Evolutionary conservation across 1,140 invertebrate species (phyloP).

Genomic region (Drosophila navojoa): DNA sequence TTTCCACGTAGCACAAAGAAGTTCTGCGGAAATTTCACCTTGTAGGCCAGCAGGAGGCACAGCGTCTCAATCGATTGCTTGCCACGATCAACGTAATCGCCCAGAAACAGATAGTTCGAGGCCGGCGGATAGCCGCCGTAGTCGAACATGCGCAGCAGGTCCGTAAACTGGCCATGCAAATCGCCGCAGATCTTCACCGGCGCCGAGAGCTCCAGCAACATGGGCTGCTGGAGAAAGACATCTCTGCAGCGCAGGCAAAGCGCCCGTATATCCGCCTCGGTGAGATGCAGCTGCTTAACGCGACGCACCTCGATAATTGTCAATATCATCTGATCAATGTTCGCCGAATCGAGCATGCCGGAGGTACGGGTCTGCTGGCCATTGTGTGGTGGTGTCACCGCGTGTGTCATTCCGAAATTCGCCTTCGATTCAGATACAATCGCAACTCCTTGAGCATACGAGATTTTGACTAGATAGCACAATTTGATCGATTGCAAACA

Average conservation of each 20-base stretch:
- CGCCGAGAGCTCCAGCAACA: constrained; percentile 97
- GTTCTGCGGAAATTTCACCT: constrained; percentile 95
- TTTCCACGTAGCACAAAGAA: constrained; percentile 92
- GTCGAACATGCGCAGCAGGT: constrained; percentile 97
- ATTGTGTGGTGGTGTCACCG: background rate
- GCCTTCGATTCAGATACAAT: background rate
- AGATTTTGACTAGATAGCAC: constrained; percentile 24
- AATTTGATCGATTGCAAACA: constrained; percentile 6
- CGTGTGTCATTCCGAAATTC: background rate
- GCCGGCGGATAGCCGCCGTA: constrained; percentile 99
- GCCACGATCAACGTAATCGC: constrained; percentile 92
- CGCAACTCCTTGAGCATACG: constrained; percentile 10
- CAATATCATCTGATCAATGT: constrained; percentile 51
- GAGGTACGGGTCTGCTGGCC: too few relatives aligned
- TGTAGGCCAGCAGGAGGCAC: constrained; percentile 96
- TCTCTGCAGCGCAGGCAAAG: constrained; percentile 97
- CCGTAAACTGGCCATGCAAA: constrained; percentile 99
- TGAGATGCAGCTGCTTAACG: constrained; percentile 97
- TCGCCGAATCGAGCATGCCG: constrained; percentile 9
- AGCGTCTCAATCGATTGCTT: constrained; percentile 95
- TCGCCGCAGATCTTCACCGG: constrained; percentile 99
- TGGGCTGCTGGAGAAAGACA: constrained; percentile 99
- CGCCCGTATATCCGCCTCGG: constrained; percentile 96
- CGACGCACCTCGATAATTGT: constrained; percentile 91
- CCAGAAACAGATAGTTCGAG: constrained; percentile 98